Percentiles rank a stretch among this genome's conserved stretches.
Evolutionary conservation across 2,888 invertebrate species (phyloP).

Genomic region (Heliconius charithonia): DNA sequence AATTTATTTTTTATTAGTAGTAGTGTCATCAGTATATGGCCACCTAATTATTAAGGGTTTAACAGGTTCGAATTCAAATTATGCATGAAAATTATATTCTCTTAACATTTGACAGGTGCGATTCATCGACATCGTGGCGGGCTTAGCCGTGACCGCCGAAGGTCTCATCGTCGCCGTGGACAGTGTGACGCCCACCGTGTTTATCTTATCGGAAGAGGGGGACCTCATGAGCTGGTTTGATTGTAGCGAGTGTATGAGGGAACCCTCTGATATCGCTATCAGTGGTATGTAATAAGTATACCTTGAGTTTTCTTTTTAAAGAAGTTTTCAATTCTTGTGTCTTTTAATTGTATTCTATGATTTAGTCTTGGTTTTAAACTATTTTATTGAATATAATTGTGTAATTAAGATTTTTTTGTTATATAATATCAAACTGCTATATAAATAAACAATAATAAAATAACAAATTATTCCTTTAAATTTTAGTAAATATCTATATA

Average conservation of each 20-base stretch:
- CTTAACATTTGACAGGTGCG: constrained; percentile 71
- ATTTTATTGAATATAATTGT: too few relatives aligned
- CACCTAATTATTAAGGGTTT: background rate
- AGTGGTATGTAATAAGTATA: constrained; percentile 85
- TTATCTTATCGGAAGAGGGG: constrained; percentile 95
- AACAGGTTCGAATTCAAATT: background rate
- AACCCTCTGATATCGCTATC: constrained; percentile 98
- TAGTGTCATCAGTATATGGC: too few relatives aligned
- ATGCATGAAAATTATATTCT: background rate
- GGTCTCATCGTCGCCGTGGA: constrained; percentile 98
- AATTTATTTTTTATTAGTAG: too few relatives aligned
- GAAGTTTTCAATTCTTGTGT: too few relatives aligned
- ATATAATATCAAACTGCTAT: too few relatives aligned
- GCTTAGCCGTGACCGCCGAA: constrained; percentile 95
- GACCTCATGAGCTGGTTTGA: constrained; percentile 98
- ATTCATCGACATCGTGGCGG: constrained; percentile 96
- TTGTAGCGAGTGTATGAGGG: constrained; percentile 98
- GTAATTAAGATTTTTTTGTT: too few relatives aligned
- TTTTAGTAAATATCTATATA: too few relatives aligned
- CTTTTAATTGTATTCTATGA: too few relatives aligned
- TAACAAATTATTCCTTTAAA: too few relatives aligned
- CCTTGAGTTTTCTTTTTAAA: too few relatives aligned
- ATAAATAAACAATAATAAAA: too few relatives aligned
- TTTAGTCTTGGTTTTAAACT: too few relatives aligned
- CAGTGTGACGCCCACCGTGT: constrained; percentile 98